These are phyloP conservation scores for Mesorhabditis belari DNA, from an alignment of 2,888 invertebrate species.

Conservation along the genomic window DNA sequence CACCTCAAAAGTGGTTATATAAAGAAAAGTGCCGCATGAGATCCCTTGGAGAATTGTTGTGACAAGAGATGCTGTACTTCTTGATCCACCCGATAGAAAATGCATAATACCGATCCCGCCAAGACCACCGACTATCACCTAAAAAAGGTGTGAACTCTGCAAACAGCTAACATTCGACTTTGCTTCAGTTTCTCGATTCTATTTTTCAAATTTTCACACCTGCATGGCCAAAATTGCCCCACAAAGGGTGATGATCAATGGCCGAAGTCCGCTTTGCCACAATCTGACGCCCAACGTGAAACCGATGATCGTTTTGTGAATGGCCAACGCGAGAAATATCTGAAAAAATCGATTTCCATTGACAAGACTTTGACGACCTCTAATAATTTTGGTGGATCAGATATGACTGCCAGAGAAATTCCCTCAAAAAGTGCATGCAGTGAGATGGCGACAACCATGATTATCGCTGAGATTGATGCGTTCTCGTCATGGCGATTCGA, in stretches of 20 bases:
- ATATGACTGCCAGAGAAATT: slow-evolving; percentile 61
- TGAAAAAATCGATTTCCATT: slow-evolving; percentile 41
- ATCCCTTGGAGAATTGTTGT: slow-evolving; percentile 56
- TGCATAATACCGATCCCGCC: slow-evolving; percentile 61
- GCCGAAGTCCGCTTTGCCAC: slow-evolving; percentile 34
- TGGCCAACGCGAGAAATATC: slow-evolving; percentile 59
- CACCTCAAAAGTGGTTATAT: slow-evolving; percentile 86
- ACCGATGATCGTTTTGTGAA: slow-evolving; percentile 62
- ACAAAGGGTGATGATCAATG: slow-evolving; percentile 15
- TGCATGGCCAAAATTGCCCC: slow-evolving; percentile 22
- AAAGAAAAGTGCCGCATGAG: slow-evolving; percentile 83
- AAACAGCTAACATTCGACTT: neutral
- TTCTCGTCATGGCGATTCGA: too few species aligned
- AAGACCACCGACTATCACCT: slow-evolving; percentile 63
- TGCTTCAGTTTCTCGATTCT: neutral
- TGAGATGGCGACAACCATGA: slow-evolving; percentile 58
- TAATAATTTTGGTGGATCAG: slow-evolving; percentile 39
- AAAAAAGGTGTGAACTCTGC: slow-evolving; percentile 52
- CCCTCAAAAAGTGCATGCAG: slow-evolving; percentile 63
- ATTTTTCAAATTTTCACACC: slow-evolving; percentile 4
- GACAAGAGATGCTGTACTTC: slow-evolving; percentile 27
- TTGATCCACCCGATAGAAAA: slow-evolving; percentile 58
- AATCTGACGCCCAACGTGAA: slow-evolving; percentile 60
- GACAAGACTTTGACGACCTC: slow-evolving; percentile 26
- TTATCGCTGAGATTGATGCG: neutral